phyloP scores from a whole-genome alignment of 2,797 vertebrate species.

The Morelia viridis region DNA sequence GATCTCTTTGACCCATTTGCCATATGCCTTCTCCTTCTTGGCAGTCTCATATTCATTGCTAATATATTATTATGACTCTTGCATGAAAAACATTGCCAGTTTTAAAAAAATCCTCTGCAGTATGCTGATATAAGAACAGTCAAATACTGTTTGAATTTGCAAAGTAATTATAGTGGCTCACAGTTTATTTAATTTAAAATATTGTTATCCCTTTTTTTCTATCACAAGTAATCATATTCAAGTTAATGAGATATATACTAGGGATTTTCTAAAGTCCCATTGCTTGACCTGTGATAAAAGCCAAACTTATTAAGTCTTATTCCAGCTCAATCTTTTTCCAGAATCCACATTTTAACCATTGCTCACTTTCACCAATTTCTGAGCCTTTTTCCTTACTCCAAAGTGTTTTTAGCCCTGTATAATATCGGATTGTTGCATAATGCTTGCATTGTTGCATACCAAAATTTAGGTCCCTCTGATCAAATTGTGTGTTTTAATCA shows the following conservation, averaged over 20 bases:
- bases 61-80: background rate
- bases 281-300: background rate
- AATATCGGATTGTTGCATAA: too few relatives aligned
- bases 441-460: too few relatives aligned
- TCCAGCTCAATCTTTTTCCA: background rate
- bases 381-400: background rate
- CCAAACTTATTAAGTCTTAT: background rate
- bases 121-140: background rate
- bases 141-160: background rate
- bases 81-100: too few relatives aligned
- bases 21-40: background rate
- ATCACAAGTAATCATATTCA: too few relatives aligned
- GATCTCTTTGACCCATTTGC: background rate
- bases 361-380: background rate
- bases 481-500: too few relatives aligned
- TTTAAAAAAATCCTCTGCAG: background rate
- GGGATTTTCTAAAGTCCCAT: too few relatives aligned
- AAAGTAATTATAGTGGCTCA: background rate
- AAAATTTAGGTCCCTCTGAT: too few relatives aligned
- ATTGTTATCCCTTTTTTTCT: too few relatives aligned
- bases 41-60: background rate
- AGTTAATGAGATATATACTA: too few relatives aligned
- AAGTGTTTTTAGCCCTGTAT: background rate
- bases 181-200: too few relatives aligned
- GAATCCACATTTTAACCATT: background rate